A percentile compares a stretch with the other conserved stretches of the same genome.
Conservation (phyloP, 2,113 vertebrate genomes). For the Paradoxurus hermaphroditus region DNA sequence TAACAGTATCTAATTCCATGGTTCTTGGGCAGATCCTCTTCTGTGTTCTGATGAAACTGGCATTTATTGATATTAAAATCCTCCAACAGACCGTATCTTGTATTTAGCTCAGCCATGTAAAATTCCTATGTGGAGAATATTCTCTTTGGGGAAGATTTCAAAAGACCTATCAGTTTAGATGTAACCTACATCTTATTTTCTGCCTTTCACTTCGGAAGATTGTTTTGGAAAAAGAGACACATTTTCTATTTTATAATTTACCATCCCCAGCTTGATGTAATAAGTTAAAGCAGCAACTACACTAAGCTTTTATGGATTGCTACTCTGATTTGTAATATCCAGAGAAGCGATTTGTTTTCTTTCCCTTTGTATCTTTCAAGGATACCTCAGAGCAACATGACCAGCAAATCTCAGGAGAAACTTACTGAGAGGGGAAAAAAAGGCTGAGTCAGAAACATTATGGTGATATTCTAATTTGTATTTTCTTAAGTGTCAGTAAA, state of each 20-base stretch:
- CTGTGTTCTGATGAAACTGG: neutral
- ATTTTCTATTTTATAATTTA: neutral
- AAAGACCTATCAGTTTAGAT: neutral
- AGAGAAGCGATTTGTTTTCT: neutral
- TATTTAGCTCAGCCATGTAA: neutral
- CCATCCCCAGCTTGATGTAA: neutral
- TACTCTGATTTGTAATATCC: constrained; percentile 7
- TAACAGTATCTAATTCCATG: neutral
- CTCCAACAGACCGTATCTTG: neutral
- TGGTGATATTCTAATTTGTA: neutral
- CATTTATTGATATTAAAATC: constrained; percentile 42
- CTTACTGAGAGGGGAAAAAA: neutral
- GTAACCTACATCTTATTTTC: neutral
- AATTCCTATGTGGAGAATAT: neutral
- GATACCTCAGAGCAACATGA: neutral
- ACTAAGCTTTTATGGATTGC: neutral
- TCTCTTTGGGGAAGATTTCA: neutral
- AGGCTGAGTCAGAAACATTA: neutral
- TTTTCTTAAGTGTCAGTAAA: neutral
- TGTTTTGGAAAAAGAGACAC: neutral
- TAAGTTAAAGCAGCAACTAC: neutral
- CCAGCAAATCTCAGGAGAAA: neutral
- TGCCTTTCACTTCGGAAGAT: constrained; percentile 1
- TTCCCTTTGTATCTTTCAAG: neutral
- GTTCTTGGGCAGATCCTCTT: neutral